Evolutionary conservation across 2,113 vertebrate genomes (phyloP).

Genomic region (Zootoca vivipara): DNA sequence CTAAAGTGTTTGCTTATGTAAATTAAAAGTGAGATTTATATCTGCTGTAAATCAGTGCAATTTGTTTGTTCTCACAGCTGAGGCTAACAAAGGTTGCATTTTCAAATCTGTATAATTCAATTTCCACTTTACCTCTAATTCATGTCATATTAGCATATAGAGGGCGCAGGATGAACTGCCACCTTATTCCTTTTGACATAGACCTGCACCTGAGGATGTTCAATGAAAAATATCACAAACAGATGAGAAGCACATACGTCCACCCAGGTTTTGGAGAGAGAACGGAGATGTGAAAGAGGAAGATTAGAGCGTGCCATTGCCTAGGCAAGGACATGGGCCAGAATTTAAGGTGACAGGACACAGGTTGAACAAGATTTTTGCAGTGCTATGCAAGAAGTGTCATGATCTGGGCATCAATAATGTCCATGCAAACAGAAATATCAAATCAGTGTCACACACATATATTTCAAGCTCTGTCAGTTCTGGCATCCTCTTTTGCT

Average conservation of each 20-base stretch:
- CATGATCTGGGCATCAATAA: neutral
- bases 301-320: neutral
- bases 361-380: neutral
- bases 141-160: constrained; percentile 34
- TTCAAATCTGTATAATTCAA: constrained; percentile 65
- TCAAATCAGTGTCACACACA: neutral
- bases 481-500: too few relatives aligned
- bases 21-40: constrained; percentile 67
- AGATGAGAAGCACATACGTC: neutral
- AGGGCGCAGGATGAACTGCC: neutral
- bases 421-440: neutral
- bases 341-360: neutral
- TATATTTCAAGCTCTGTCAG: too few relatives aligned
- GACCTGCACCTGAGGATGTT: too few relatives aligned
- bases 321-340: neutral
- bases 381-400: neutral
- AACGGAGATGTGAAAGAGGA: neutral
- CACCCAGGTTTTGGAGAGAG: neutral
- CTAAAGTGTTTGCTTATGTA: constrained; percentile 64
- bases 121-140: constrained; percentile 62
- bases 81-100: constrained; percentile 66
- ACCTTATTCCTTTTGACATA: neutral
- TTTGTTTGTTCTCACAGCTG: constrained; percentile 66
- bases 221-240: neutral
- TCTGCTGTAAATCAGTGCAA: constrained; percentile 54